A percentile compares a stretch with the other conserved stretches of the same genome.
phyloP scores from a whole-genome alignment of 2,888 invertebrate genomes.

The Hirtodrosophila alboralis region DNA sequence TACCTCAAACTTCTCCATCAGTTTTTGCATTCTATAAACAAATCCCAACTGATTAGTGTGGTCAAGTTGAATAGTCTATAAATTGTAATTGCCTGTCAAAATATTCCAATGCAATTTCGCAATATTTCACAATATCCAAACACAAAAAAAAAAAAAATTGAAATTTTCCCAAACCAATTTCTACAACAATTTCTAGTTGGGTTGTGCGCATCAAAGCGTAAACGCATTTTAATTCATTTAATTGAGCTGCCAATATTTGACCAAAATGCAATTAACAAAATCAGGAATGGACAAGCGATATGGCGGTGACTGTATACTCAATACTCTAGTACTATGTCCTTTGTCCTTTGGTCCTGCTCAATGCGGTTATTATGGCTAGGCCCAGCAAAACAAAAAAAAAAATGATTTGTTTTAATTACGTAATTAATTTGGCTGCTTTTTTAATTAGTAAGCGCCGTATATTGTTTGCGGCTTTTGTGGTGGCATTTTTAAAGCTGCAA shows the following conservation, averaged over 20 bases:
- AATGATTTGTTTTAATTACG: slow-evolving; percentile 70
- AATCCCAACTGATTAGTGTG: slow-evolving; percentile 55
- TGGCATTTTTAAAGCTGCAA: slow-evolving; percentile 16
- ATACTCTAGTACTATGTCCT: not conserved
- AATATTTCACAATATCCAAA: slow-evolving; percentile 9
- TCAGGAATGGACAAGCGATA: slow-evolving; percentile 26
- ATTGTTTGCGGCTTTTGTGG: slow-evolving; percentile 41
- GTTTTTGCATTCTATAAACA: slow-evolving; percentile 30
- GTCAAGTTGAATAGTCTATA: slow-evolving; percentile 47
- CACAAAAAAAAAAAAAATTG: not conserved
- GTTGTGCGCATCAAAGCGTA: slow-evolving; percentile 54
- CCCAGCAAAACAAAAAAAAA: slow-evolving; percentile 17
- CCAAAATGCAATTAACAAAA: slow-evolving; percentile 82
- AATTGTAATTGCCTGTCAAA: slow-evolving; percentile 78
- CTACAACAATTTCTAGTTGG: not conserved
- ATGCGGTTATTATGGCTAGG: slow-evolving; percentile 28
- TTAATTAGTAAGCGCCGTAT: slow-evolving; percentile 52
- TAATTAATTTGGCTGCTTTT: slow-evolving; percentile 65
- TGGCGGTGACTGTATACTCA: not conserved
- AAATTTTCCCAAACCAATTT: not conserved
- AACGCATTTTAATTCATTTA: slow-evolving; percentile 79
- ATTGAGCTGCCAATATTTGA: slow-evolving; percentile 83
- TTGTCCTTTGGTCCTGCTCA: slow-evolving; percentile 12
- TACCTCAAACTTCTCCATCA: slow-evolving; percentile 14
- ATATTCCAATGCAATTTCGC: slow-evolving; percentile 21